Percentiles rank a stretch among this genome's conserved stretches.
These are phyloP conservation scores for Ploceus nigricollis DNA, from an alignment of 2,113 vertebrate genomes.

Conservation along the genomic window DNA sequence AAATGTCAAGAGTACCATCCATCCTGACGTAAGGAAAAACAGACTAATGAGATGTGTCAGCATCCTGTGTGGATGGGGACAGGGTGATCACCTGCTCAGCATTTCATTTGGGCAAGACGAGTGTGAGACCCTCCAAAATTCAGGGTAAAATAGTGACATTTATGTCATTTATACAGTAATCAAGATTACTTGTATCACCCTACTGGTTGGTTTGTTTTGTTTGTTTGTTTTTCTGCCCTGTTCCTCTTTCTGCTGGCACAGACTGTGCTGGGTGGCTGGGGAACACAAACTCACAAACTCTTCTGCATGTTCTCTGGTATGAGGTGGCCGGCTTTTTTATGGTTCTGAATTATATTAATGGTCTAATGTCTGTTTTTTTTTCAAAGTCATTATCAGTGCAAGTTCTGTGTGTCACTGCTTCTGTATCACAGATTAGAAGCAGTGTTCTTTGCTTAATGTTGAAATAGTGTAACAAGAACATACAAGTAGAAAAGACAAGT, in stretches of 20 bases:
- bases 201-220: background rate
- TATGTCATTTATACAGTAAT: background rate
- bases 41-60: background rate
- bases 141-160: background rate
- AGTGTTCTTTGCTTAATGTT: background rate
- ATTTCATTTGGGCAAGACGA: background rate
- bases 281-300: background rate
- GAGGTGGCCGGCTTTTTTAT: background rate
- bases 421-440: background rate
- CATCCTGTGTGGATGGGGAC: background rate
- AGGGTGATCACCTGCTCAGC: background rate
- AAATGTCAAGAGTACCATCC: background rate
- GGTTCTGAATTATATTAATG: background rate
- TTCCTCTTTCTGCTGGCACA: background rate
- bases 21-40: accelerated
- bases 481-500: accelerated
- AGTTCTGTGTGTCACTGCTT: background rate
- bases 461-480: background rate
- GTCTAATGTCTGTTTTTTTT: background rate
- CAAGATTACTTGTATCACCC: background rate
- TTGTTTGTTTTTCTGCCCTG: background rate
- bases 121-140: background rate
- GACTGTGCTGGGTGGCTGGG: background rate
- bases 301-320: accelerated
- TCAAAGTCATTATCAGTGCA: background rate